These are phyloP conservation scores for Apodemia hepburni DNA, from an alignment of 2,888 invertebrate genomes.

Conservation along the genomic window DNA sequence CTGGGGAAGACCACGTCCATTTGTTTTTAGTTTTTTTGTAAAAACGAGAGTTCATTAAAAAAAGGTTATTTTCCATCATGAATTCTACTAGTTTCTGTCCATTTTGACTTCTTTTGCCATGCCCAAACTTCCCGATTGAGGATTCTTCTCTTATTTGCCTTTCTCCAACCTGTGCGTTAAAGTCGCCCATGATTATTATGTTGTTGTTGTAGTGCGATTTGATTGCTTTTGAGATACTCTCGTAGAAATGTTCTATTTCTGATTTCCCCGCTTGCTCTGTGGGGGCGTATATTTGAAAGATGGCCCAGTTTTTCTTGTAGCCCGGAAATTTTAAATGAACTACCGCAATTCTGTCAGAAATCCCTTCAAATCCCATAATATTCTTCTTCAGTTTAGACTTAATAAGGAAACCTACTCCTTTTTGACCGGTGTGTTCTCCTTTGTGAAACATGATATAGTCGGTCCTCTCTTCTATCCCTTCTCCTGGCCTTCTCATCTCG, in stretches of 20 bases:
- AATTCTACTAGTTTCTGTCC: slow-evolving; percentile 24
- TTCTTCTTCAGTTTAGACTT: no score
- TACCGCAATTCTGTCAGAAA: not conserved
- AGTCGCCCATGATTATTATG: slow-evolving; percentile 22
- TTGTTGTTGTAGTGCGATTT: slow-evolving; percentile 18
- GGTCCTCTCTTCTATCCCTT: no score
- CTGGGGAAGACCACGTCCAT: slow-evolving; percentile 29
- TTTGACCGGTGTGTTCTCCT: no score
- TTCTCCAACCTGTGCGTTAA: slow-evolving; percentile 19
- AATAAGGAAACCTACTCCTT: no score
- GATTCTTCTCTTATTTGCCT: slow-evolving; percentile 13
- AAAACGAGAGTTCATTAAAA: slow-evolving; percentile 23
- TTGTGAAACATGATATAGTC: no score
- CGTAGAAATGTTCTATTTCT: slow-evolving; percentile 23
- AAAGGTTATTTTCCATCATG: slow-evolving; percentile 25
- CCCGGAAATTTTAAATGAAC: not conserved
- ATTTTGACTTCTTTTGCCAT: slow-evolving; percentile 27
- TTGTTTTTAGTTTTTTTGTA: slow-evolving; percentile 25
- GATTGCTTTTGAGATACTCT: slow-evolving; percentile 17
- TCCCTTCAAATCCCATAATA: no score
- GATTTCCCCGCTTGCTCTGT: slow-evolving; percentile 23
- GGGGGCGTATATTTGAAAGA: slow-evolving; percentile 24
- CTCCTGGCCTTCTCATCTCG: no score
- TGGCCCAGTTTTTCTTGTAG: not conserved
- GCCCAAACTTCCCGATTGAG: slow-evolving; percentile 23